These are phyloP conservation scores for Conus ventricosus DNA, from an alignment of 1,140 invertebrate genomes.

Conservation along the genomic window DNA sequence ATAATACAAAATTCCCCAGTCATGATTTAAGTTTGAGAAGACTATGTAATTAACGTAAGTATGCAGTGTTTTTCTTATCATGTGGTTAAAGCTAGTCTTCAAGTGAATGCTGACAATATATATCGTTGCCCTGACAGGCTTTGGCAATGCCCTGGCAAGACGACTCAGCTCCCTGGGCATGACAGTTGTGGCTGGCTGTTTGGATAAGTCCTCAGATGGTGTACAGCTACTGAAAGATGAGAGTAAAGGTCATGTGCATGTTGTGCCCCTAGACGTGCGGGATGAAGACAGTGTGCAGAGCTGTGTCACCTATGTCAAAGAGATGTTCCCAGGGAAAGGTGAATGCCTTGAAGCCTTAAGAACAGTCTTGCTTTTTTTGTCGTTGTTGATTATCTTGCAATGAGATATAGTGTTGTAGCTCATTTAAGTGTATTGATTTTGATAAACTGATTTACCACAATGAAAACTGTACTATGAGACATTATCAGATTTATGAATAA, in stretches of 20 bases:
- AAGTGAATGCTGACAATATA: too few relatives aligned
- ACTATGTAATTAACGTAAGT: too few relatives aligned
- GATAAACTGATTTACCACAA: too few relatives aligned
- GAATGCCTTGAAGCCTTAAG: not conserved
- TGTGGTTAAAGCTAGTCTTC: too few relatives aligned
- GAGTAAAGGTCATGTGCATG: constrained; percentile 41
- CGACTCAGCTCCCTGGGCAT: constrained; percentile 53
- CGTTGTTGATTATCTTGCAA: not conserved
- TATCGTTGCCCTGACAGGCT: constrained; percentile 38
- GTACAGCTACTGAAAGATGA: constrained; percentile 41
- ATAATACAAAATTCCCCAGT: too few relatives aligned
- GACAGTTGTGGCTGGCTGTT: constrained; percentile 59
- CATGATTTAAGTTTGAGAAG: too few relatives aligned
- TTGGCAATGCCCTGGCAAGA: constrained; percentile 60
- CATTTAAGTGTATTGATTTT: not conserved
- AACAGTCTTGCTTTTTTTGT: not conserved
- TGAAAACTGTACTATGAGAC: too few relatives aligned
- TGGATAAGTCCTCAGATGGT: constrained; percentile 48
- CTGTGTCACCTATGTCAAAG: constrained; percentile 30
- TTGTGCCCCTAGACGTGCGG: constrained; percentile 56
- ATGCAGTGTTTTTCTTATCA: too few relatives aligned
- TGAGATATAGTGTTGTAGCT: not conserved
- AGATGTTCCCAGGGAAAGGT: constrained; percentile 33
- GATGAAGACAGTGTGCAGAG: constrained; percentile 48
- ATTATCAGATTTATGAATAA: too few relatives aligned